Evolutionary conservation across 2,113 vertebrate species (phyloP), one percentile per base, ranked within the genome.

Genomic region (Crotalus viridis): DNA sequence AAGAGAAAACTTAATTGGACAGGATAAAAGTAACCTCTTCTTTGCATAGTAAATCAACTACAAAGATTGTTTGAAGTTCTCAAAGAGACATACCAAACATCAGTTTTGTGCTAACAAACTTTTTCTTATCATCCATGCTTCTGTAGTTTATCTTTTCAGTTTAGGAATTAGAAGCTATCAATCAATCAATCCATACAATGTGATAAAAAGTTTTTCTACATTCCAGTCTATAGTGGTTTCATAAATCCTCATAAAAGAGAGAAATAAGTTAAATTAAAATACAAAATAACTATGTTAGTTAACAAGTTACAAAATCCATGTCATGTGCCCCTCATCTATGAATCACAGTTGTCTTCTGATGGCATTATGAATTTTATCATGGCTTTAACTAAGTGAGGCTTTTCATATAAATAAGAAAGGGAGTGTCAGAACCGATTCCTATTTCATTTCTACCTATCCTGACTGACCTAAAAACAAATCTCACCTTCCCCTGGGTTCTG

Each of bases 31-130:
- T n/a, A 69, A 69, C 12, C 61, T 69, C 10, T 54, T 28, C 10
- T n/a, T 69, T 69, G 28, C 61, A n/a, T 12, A 69, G 28, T 69
- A n/a, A 69, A 69, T n/a, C 12, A n/a, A n/a, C 28, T n/a, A n/a
- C 28, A 69, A 69, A 69, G 28, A 4, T 69, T 69, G 61, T 15
- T 69, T n/a, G 12, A 69, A 69, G n/a, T 69, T 69, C 61, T n/a
- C 0, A 1, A 69, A 69, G 4, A 69, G 0, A 69, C 28, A n/a
- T n/a, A 28, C 0, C 26, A 69, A 4, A 13, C 1, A 0, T 12
- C 61, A 69, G 61, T 15, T 69, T 69, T 69, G 28, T 28, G n/a
- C 61, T n/a, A 69, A 69, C 26, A 69, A n/a, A n/a, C 12, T n/a
- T 69, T 69, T 69, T 69, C 61, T n/a, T 69, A 69, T 69, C 12